A percentile compares a stretch with the other conserved stretches of the same genome.
These are phyloP conservation scores for Epinephelus cyanopodus DNA, from an alignment of 2,113 vertebrate genomes.

Conservation along the genomic window DNA sequence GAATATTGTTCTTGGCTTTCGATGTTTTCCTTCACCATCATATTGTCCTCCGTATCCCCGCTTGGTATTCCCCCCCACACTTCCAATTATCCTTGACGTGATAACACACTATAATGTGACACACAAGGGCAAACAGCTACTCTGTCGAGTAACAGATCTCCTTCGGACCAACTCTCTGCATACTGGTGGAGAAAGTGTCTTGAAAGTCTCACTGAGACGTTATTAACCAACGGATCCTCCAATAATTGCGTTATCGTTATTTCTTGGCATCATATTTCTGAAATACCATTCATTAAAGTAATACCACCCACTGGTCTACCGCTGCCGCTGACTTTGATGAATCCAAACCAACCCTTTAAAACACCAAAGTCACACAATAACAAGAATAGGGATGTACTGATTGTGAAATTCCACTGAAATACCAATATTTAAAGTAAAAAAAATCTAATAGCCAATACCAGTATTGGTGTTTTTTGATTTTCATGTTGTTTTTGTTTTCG, in stretches of 20 bases:
- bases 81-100: constrained; percentile 84
- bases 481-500: too few species aligned
- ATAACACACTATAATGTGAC: constrained; percentile 84
- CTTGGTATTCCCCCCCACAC: constrained; percentile 82
- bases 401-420: too few species aligned
- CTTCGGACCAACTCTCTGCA: constrained; percentile 27
- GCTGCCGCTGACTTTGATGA: too few species aligned
- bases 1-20: constrained; percentile 44
- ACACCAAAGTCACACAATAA: too few species aligned
- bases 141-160: constrained; percentile 62
- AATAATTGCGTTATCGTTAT: constrained; percentile 23
- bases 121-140: constrained; percentile 79
- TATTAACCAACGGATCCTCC: constrained; percentile 1
- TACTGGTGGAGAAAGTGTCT: constrained; percentile 11
- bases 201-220: constrained; percentile 7
- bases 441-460: too few species aligned
- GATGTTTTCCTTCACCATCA: constrained; percentile 42
- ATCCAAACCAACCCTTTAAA: too few species aligned
- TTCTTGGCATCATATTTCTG: neutral
- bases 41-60: constrained; percentile 63
- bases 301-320: too few species aligned
- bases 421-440: too few species aligned
- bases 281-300: neutral
- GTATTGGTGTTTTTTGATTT: too few species aligned
- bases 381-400: too few species aligned